These are phyloP conservation scores for Glyphotaelius pellucidus DNA, from an alignment of 2,888 invertebrate genomes.

Conservation along the genomic window DNA sequence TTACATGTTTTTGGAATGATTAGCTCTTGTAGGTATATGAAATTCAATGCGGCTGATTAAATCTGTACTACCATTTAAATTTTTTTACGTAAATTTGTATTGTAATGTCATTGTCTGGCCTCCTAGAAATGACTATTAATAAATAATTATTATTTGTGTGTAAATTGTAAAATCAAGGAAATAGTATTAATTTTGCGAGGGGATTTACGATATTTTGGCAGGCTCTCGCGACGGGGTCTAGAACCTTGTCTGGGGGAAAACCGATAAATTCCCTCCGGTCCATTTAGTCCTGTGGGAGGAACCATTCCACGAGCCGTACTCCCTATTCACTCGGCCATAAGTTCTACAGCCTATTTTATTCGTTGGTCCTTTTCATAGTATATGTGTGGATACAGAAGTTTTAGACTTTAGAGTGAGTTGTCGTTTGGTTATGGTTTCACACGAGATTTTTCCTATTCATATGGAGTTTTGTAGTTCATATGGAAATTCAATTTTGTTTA, in stretches of 20 bases:
- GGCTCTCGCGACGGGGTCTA: background rate
- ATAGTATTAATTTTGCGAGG: background rate
- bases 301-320: background rate
- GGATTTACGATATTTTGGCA: background rate
- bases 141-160: background rate
- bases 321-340: background rate
- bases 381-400: background rate
- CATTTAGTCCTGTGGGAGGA: conserved; percentile 13
- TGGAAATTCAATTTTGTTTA: background rate
- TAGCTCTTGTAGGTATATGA: too few species aligned
- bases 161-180: background rate
- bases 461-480: background rate
- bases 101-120: too few species aligned
- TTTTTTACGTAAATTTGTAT: too few species aligned
- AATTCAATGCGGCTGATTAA: too few species aligned
- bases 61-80: too few species aligned
- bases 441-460: background rate
- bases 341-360: conserved; percentile 8
- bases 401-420: background rate
- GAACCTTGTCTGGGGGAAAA: conserved; percentile 27
- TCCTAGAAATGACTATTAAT: too few species aligned
- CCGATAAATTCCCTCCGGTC: conserved; percentile 12
- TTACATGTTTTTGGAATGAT: too few species aligned
- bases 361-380: background rate
- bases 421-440: too few species aligned